These are phyloP conservation scores for Xylocampa areola DNA, from an alignment of 2,888 invertebrate species.

Conservation along the genomic window DNA sequence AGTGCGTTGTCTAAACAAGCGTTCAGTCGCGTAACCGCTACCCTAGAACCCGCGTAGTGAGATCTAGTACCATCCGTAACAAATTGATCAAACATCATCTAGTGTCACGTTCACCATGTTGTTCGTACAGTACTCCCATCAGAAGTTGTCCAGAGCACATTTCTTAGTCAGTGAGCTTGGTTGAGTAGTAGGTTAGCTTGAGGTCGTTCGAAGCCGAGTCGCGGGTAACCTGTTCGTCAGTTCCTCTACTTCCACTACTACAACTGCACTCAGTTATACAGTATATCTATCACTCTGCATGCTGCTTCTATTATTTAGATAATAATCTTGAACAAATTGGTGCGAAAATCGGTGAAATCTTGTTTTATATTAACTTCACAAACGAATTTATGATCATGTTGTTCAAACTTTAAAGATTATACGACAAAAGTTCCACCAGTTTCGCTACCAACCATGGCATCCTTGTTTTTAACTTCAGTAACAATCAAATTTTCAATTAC, in stretches of 20 bases:
- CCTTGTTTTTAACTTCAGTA: conserved; percentile 78
- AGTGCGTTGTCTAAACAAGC: conserved; percentile 81
- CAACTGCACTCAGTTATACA: conserved; percentile 84
- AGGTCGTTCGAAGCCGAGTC: conserved; percentile 82
- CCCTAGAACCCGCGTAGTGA: conserved; percentile 86
- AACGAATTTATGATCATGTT: conserved; percentile 13
- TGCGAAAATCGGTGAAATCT: conserved; percentile 71
- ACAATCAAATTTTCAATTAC: conserved; percentile 79
- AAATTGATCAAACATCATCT: conserved; percentile 84
- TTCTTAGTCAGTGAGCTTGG: conserved; percentile 85
- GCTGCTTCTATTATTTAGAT: conserved; percentile 85
- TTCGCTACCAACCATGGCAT: conserved; percentile 75
- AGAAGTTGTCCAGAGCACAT: conserved; percentile 84
- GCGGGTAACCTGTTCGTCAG: conserved; percentile 80
- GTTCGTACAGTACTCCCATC: conserved; percentile 84
- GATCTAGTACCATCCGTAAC: conserved; percentile 85
- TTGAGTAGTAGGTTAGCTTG: conserved; percentile 87
- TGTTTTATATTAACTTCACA: conserved; percentile 24
- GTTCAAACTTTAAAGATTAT: conserved; percentile 35
- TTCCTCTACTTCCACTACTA: conserved; percentile 82
- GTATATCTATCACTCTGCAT: conserved; percentile 87
- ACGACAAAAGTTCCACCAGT: conserved; percentile 66
- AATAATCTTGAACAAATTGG: conserved; percentile 70
- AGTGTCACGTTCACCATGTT: conserved; percentile 86
- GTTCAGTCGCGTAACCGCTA: conserved; percentile 88